Base-by-base conservation (phyloP, 2,797 vertebrate species). In the Menidia menidia region DNA sequence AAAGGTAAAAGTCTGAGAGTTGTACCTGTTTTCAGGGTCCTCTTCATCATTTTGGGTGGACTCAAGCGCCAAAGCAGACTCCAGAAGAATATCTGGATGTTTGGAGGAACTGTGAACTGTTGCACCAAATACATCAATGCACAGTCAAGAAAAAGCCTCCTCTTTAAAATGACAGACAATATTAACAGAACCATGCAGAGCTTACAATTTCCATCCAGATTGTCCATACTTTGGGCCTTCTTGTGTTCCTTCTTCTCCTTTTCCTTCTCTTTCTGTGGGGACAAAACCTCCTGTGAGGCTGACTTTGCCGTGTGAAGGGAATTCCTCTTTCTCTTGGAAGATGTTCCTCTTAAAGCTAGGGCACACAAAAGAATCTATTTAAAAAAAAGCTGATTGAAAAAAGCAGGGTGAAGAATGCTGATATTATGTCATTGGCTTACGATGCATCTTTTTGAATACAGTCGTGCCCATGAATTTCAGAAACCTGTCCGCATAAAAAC, bases 401-500 rank as follows among this genome's bases (percentile, higher is more conserved):
- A 12, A 31, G 25, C 14, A 48, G 54, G 2, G 39, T 3, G 16
- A 12, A 30, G n/a, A 59, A 48, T 19, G 9, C 9, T n/a, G 4
- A 7, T 13, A 19, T 52, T 2, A 11, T 2, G 31, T 1, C 2
- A 10, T 9, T 1, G 0, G 12, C 95, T 94, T 93, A 99, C 97
- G 91, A 67, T 96, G 94, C 74, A 93, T 88, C 92, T 97, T 97
- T 85, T 96, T 98, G 90, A 98, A 98, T 50, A 98, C 97, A 50
- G 94, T 95, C 6, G 94, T 85, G 82, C 94, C 95, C 97, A 99
- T 98, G 89, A 99, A 99, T 64, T 96, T 98, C 58, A 99, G 92
- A 90, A 98, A 99, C 80, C 97, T 93, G 82, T 97, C 96, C 16
- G 97, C 97, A 48, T 99, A 99, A 89, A 98, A 99, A 88, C 93